Evolutionary conservation across 2,888 invertebrate species (phyloP).

Genomic region (Himalopsyche tibetana): DNA sequence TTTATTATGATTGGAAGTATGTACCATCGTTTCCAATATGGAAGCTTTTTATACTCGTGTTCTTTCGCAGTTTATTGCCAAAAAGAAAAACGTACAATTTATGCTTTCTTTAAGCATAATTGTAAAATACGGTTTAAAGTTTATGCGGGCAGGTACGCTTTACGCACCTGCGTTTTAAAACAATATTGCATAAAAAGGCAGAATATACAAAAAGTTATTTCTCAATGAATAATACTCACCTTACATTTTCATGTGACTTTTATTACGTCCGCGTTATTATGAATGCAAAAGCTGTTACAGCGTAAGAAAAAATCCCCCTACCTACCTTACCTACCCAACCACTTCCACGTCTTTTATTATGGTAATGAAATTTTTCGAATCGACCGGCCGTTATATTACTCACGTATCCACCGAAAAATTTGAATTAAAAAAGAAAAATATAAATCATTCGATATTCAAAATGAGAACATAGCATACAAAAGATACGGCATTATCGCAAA

Average conservation of each 20-base stretch:
- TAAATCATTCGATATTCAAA: background rate
- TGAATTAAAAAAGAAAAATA: background rate
- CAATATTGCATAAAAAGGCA: constrained; percentile 2
- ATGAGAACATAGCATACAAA: background rate
- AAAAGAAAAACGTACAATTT: background rate
- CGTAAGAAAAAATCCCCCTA: background rate
- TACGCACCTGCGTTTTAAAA: constrained; percentile 11
- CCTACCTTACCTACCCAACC: background rate
- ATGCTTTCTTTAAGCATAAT: constrained; percentile 1
- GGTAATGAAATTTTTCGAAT: background rate
- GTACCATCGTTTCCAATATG: no score
- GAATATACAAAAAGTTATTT: background rate
- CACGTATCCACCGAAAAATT: background rate
- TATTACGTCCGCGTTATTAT: constrained; percentile 30
- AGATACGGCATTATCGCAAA: background rate
- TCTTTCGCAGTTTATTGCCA: no score
- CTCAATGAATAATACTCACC: constrained; percentile 21
- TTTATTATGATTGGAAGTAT: no score
- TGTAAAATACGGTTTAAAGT: background rate
- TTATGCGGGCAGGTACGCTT: background rate
- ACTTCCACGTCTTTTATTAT: constrained; percentile 16
- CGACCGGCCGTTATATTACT: background rate
- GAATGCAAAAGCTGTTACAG: constrained; percentile 26
- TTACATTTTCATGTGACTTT: constrained; percentile 16
- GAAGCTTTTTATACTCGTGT: no score